Conservation (phyloP, 2,797 vertebrate species). For the Urocyon cinereoargenteus region DNA sequence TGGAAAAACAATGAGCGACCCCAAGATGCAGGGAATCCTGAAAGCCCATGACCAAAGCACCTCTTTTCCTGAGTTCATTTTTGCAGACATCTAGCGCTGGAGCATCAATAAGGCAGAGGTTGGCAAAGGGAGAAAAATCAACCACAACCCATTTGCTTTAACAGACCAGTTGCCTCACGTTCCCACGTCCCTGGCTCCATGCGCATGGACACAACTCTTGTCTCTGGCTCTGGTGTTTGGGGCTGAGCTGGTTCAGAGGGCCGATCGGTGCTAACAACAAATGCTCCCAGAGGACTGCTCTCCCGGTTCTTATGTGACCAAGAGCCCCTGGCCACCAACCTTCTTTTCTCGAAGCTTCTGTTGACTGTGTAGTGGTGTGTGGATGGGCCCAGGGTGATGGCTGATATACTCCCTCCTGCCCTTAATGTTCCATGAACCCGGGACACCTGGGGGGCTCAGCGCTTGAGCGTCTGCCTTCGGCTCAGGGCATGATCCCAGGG, state of each 20-base stretch:
- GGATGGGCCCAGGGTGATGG: background rate
- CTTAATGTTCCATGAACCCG: background rate
- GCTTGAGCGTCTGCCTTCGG: too few relatives aligned
- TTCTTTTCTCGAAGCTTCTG: background rate
- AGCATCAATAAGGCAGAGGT: background rate
- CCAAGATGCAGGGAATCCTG: too few relatives aligned
- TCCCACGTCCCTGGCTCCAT: fast-evolving
- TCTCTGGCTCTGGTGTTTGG: background rate
- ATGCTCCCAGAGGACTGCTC: background rate
- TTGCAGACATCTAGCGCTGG: background rate
- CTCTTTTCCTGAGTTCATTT: background rate
- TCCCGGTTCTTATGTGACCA: background rate
- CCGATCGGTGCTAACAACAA: background rate
- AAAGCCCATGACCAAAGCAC: background rate
- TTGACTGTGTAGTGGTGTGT: background rate
- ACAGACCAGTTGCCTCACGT: background rate
- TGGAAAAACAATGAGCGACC: background rate
- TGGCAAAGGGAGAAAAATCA: background rate
- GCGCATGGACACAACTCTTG: fast-evolving
- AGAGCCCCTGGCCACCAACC: background rate
- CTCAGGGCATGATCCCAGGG: too few relatives aligned
- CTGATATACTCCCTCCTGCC: background rate
- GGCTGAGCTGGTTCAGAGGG: background rate
- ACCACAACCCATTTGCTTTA: background rate
- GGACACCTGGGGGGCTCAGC: too few relatives aligned